Evolutionary conservation across 2,113 vertebrate genomes (phyloP).

Genomic region (Indri indri): DNA sequence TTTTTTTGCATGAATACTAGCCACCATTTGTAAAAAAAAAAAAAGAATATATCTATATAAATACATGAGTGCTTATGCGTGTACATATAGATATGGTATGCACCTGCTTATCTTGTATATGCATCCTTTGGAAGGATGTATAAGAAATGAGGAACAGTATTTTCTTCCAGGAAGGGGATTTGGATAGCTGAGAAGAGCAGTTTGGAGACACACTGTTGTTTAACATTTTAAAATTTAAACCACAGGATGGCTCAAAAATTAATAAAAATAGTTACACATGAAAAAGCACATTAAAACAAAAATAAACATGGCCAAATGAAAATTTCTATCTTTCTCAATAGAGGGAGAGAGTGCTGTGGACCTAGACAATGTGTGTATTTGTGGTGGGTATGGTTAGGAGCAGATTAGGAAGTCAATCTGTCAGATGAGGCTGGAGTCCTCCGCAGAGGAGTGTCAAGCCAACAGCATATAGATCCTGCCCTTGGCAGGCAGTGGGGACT

Average conservation of each 20-base stretch:
- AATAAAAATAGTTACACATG: not conserved
- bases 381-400: not conserved
- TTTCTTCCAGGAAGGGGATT: not conserved
- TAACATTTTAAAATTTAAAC: not conserved
- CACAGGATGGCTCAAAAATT: not conserved
- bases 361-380: accelerated
- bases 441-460: not conserved
- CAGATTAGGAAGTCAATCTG: accelerated
- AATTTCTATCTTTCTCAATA: not conserved
- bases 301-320: not conserved
- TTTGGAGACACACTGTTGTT: not conserved
- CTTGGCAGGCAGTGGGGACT: not conserved
- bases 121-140: not conserved
- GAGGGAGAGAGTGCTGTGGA: not conserved
- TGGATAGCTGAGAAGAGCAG: not conserved
- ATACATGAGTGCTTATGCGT: not conserved
- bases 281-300: not conserved
- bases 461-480: not conserved
- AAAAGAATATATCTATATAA: not conserved
- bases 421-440: not conserved
- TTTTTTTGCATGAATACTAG: not conserved
- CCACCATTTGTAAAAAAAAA: not conserved
- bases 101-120: not conserved
- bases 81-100: not conserved
- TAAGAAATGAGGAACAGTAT: not conserved